Conservation (phyloP, 2,797 vertebrate genomes). For the Lateolabrax maculatus region DNA sequence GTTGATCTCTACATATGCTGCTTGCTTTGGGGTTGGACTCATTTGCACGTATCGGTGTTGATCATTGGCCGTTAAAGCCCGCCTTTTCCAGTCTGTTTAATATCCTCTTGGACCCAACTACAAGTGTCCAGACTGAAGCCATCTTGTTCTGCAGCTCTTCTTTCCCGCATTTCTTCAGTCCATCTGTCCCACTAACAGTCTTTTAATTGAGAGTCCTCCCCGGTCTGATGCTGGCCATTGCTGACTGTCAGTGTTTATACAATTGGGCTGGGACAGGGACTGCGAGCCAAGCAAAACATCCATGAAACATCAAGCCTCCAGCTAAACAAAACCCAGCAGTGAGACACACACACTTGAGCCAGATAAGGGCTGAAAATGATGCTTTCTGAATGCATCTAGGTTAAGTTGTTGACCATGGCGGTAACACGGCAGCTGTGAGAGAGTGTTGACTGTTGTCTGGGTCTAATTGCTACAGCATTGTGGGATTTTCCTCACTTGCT, state of each 20-base stretch:
- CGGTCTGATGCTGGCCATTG: slow-evolving; percentile 73
- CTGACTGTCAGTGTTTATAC: slow-evolving; percentile 81
- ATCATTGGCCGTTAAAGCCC: slow-evolving; percentile 12
- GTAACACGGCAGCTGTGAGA: slow-evolving; percentile 58
- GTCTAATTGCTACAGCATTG: slow-evolving; percentile 62
- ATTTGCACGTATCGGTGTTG: slow-evolving; percentile 36
- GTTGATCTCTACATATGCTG: slow-evolving; percentile 50
- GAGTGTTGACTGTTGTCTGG: slow-evolving; percentile 52
- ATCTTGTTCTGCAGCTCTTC: slow-evolving; percentile 54
- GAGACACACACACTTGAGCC: slow-evolving; percentile 69
- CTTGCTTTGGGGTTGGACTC: slow-evolving; percentile 29
- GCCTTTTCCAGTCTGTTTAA: slow-evolving; percentile 38
- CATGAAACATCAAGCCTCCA: slow-evolving; percentile 81
- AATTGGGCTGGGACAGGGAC: slow-evolving; percentile 80
- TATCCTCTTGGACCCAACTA: slow-evolving; percentile 40
- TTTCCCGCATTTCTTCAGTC: slow-evolving; percentile 63
- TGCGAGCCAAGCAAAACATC: slow-evolving; percentile 83
- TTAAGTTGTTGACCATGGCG: slow-evolving; percentile 63
- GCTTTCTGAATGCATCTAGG: slow-evolving; percentile 53
- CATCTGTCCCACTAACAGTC: slow-evolving; percentile 74
- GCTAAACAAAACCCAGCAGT: slow-evolving; percentile 80
- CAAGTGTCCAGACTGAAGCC: slow-evolving; percentile 54
- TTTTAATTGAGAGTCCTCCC: slow-evolving; percentile 81
- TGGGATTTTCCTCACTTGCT: slow-evolving; percentile 47
- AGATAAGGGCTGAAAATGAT: slow-evolving; percentile 74